Base-by-base conservation (phyloP, 2,888 invertebrate genomes). In the Heliconius sara region DNA sequence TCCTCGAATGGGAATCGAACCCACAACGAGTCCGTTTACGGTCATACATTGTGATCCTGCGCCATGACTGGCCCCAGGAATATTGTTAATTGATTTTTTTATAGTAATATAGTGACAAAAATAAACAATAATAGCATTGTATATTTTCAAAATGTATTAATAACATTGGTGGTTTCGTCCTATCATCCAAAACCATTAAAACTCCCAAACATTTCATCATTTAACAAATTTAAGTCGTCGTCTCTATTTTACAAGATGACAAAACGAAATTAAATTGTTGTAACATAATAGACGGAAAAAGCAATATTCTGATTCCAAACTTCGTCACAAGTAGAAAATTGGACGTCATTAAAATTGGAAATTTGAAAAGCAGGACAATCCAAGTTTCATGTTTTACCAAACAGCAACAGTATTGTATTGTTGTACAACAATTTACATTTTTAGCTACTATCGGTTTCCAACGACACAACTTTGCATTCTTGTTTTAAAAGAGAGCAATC, bases 401-500 rank as follows among this genome's bases (percentile, higher is more conserved):
- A 84, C 84, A 84, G 86, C 89, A 88, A 84, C 89, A 86, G 85
- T 52, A 19, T 22, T 52, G 22, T n/a, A n/a, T n/a, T 85, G 86
- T 87, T 89, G 87, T 88, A 88, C 87, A 89, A 90, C 90, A 90
- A 92, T 92, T 92, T 92, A 89, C 91, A 92, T 92, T 92, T 92
- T 92, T 92, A 89, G 87, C 90, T 88, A 86, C 87, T 90, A 89
- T 90, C 89, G 87, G 86, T 88, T 87, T 88, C 88, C 84, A 87
- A 90, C 89, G 90, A 89, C 90, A 89, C 89, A 92, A 92, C 88
- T 91, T 92, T 89, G 88, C 87, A 87, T 90, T 89, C 89, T 88
- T 85, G 86, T 91, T 92, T 90, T 89, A 87, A 90, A 92, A 91
- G 89, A 90, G 89, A 90, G 86, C 90, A 91, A 91, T 92, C 91